A percentile compares a stretch with the other conserved stretches of the same genome.
phyloP scores from a whole-genome alignment of 2,113 vertebrate genomes.

The Platichthys flesus region DNA sequence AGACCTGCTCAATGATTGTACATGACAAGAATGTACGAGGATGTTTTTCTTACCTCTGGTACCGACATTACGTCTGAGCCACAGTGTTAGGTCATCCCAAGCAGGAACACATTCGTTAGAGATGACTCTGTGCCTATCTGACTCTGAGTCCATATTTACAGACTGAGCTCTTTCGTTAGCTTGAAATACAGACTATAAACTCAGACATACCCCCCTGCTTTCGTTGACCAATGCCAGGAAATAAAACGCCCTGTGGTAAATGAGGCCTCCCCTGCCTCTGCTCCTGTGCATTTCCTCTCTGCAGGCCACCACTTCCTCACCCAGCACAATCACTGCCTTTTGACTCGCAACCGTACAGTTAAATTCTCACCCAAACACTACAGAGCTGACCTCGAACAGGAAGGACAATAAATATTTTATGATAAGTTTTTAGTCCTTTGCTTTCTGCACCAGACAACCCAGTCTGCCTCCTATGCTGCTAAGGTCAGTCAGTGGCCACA shows the following conservation, averaged over 20 bases:
- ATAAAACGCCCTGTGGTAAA: conserved; percentile 75
- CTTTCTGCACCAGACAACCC: neutral
- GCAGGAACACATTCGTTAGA: conserved; percentile 35
- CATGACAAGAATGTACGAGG: neutral
- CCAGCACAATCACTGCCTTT: conserved; percentile 52
- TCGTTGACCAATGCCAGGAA: conserved; percentile 61
- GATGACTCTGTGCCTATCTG: neutral
- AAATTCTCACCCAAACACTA: neutral
- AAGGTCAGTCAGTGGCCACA: too few relatives aligned
- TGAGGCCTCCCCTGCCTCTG: conserved; percentile 49
- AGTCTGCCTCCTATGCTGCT: neutral
- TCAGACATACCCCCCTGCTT: neutral
- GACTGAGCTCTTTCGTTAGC: neutral
- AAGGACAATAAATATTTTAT: neutral
- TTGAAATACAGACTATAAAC: conserved; percentile 33
- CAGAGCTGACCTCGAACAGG: neutral
- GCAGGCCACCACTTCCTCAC: conserved; percentile 61
- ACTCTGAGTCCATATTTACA: conserved; percentile 54
- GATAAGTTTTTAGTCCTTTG: neutral
- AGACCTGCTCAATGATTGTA: neutral
- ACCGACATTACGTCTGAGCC: conserved; percentile 48
- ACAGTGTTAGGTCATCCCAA: conserved; percentile 53
- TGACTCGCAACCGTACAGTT: neutral
- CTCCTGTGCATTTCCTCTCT: conserved; percentile 66
- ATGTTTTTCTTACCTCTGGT: conserved; percentile 65